Conservation (phyloP, 2,888 invertebrate species). For the Drosophila diplacantha region DNA sequence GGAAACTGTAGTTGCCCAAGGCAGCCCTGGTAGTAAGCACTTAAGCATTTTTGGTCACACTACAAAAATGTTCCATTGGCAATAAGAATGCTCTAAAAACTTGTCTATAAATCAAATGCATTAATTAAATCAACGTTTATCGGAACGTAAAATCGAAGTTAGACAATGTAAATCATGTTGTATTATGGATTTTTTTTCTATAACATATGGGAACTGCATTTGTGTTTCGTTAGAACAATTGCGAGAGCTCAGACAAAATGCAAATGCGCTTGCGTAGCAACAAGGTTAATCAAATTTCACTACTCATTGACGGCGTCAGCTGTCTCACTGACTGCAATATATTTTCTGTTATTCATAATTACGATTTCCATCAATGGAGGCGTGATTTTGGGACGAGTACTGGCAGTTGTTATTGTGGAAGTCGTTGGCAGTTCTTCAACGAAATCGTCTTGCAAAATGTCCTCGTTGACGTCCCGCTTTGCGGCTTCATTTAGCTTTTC, state of each 20-base stretch:
- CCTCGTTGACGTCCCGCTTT: neutral
- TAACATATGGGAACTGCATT: neutral
- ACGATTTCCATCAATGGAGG: conserved; percentile 58
- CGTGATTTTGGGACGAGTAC: neutral
- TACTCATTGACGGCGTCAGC: conserved; percentile 25
- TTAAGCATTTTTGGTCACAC: neutral
- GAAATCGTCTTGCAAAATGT: too few species aligned
- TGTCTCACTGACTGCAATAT: conserved; percentile 47
- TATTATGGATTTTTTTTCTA: neutral
- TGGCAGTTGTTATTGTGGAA: neutral
- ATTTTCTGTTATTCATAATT: conserved; percentile 49
- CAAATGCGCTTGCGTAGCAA: neutral
- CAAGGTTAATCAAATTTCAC: neutral
- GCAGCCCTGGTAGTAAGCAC: neutral
- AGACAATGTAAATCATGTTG: too few species aligned
- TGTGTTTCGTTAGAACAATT: neutral
- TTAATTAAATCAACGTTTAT: neutral
- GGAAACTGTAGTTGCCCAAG: neutral
- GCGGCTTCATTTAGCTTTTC: neutral
- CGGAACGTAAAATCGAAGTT: too few species aligned
- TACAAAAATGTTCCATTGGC: neutral
- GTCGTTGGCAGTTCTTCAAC: neutral
- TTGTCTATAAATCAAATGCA: neutral
- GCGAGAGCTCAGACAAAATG: neutral
- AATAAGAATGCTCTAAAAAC: neutral